Base-by-base conservation (phyloP, 1,140 invertebrate species). In the Orius insidiosus region DNA sequence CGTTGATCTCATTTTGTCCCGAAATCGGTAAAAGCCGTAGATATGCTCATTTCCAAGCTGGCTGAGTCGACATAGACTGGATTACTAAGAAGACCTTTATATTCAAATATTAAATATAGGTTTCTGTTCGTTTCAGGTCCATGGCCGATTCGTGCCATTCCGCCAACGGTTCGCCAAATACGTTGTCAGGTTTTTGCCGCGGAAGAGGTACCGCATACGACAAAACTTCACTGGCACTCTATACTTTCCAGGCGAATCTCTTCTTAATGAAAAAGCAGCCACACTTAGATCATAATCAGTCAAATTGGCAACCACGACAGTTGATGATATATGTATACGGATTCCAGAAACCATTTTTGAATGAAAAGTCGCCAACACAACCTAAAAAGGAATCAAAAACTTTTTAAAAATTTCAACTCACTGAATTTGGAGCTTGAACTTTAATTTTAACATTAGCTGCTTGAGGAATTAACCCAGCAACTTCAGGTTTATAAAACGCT, bases 401-500 rank as follows among this genome's bases (percentile, higher is more conserved):
- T 10, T 9, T 11, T 36, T 36, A 4, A 4, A 4, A 11, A n/a
- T n/a, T 4, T 4, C 3, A 36, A 36, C 37, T 42, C 18, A 51
- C 49, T 4, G 36, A 47, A 38, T 47, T 35, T 14, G 33, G 24
- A 11, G 49, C 41, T 34, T 41, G 32, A 3, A 75, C 59, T 2
- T 52, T 57, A 0, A 63, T 63, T 56, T 66, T 65, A n/a, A 70
- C 60, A 45, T 61, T 66, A 2, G 71, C 72, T 16, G 65, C 63
- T 10, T 68, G 53, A 10, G 71, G 71, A 44, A 75, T 67, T 0
- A 70, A 57, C 13, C 73, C 72, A 39, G 64, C 63, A 24, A 72
- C 68, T 50, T 63, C 63, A 4, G 72, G 71, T 67, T 71, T 73
- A 48, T 74, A 73, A 56, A 76, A 74, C 45, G 65, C 65, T 50